Evolutionary conservation across 1,140 invertebrate species (phyloP).

Genomic region (Galendromus occidentalis): DNA sequence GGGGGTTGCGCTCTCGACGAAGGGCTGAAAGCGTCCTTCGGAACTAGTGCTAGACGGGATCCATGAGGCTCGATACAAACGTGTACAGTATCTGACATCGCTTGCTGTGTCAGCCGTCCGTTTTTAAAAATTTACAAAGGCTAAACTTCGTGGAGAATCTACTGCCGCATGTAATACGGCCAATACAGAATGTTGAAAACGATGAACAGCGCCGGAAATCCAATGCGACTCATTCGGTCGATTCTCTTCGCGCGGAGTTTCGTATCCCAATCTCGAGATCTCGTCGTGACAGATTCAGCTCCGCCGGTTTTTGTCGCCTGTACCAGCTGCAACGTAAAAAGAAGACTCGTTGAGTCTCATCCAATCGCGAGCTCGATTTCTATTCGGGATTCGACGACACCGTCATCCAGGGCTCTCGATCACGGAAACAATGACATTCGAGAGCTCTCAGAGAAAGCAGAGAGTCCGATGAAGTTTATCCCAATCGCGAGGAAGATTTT

Average conservation of each 20-base stretch:
- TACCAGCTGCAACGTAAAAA: slow-evolving; percentile 16
- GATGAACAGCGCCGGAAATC: slow-evolving; percentile 32
- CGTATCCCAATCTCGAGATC: slow-evolving; percentile 13
- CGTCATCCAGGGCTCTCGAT: slow-evolving; percentile 8
- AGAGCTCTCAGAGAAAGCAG: too few species aligned
- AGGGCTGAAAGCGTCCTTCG: too few species aligned
- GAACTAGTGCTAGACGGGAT: too few species aligned
- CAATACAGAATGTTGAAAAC: slow-evolving; percentile 34
- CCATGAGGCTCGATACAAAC: too few species aligned
- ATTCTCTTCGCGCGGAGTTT: slow-evolving; percentile 25
- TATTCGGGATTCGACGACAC: slow-evolving; percentile 15
- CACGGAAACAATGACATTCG: neutral
- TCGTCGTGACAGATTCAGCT: slow-evolving; percentile 14
- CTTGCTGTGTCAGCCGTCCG: too few species aligned
- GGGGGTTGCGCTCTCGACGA: too few species aligned
- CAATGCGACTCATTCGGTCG: slow-evolving; percentile 31
- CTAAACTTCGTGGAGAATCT: neutral
- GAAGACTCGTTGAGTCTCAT: neutral
- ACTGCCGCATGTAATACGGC: slow-evolving; percentile 27
- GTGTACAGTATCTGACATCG: too few species aligned
- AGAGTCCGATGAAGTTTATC: too few species aligned
- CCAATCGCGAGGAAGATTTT: too few species aligned
- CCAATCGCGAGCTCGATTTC: slow-evolving; percentile 14
- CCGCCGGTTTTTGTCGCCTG: slow-evolving; percentile 16
- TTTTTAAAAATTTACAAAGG: too few species aligned